phyloP scores from a whole-genome alignment of 2,113 vertebrate species.

The Fulica atra region DNA sequence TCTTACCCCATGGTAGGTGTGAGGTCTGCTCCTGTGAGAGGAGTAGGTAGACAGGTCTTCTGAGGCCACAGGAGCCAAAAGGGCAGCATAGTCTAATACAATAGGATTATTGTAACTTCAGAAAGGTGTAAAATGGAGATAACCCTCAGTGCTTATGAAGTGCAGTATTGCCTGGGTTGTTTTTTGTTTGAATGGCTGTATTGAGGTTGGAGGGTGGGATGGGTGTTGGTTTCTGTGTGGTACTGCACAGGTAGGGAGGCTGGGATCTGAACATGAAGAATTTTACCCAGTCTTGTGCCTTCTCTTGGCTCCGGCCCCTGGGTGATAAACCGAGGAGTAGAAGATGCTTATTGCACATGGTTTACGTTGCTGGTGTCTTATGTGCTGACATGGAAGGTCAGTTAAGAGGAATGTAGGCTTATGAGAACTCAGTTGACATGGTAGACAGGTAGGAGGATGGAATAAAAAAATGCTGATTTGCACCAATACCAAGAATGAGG shows the following conservation, averaged over 20 bases:
- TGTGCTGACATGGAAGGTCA: background rate
- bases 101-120: background rate
- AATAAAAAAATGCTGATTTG: background rate
- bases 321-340: background rate
- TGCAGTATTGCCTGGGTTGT: rapidly evolving
- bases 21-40: rapidly evolving
- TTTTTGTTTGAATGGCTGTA: background rate
- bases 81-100: background rate
- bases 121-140: rapidly evolving
- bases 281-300: background rate
- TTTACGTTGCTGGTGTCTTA: background rate
- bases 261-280: background rate
- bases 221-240: background rate
- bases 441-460: background rate
- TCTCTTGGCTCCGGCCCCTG: background rate
- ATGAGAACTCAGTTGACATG: background rate
- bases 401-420: background rate
- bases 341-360: background rate
- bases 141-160: background rate
- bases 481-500: background rate
- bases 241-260: background rate
- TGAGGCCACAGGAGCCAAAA: background rate
- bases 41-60: background rate
- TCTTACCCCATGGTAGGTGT: background rate
- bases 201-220: background rate